Conservation (phyloP, 64 coral and sea anemone genomes). For the Acropora yongei region DNA sequence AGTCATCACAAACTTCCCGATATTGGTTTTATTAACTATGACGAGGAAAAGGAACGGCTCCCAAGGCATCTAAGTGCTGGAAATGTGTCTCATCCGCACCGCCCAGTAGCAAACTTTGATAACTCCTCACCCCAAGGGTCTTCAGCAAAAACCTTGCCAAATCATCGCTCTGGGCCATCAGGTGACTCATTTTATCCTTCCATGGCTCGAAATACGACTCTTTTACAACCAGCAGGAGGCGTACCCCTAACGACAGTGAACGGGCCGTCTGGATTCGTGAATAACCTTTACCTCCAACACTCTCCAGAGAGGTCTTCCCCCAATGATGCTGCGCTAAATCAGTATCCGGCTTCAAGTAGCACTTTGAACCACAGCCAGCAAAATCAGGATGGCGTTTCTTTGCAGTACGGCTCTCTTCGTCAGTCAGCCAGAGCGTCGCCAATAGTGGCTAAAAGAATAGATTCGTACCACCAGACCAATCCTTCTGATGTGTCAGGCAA, state of each 20-base stretch:
- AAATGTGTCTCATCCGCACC: conserved; percentile 46
- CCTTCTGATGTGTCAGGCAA: neutral
- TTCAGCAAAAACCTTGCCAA: neutral
- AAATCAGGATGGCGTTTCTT: neutral
- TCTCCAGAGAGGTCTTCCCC: neutral
- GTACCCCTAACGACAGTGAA: neutral
- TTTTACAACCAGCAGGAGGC: neutral
- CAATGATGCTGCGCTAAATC: conserved; percentile 1
- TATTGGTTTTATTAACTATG: neutral
- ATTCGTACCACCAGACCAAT: neutral
- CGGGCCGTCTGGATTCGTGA: neutral
- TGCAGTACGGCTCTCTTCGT: neutral
- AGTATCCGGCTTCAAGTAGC: neutral
- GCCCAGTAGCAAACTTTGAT: neutral
- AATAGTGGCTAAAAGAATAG: neutral
- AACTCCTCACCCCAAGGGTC: neutral
- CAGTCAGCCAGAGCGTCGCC: neutral
- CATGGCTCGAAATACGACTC: neutral
- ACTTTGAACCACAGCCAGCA: conserved; percentile 5
- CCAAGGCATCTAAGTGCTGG: conserved; percentile 65
- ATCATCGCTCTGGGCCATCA: neutral
- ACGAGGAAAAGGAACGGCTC: neutral
- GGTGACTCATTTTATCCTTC: neutral
- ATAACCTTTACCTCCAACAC: neutral
- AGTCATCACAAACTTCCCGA: conserved; percentile 12